These are phyloP conservation scores for Piliocolobus tephrosceles DNA, from an alignment of 2,113 vertebrate species.

Conservation along the genomic window DNA sequence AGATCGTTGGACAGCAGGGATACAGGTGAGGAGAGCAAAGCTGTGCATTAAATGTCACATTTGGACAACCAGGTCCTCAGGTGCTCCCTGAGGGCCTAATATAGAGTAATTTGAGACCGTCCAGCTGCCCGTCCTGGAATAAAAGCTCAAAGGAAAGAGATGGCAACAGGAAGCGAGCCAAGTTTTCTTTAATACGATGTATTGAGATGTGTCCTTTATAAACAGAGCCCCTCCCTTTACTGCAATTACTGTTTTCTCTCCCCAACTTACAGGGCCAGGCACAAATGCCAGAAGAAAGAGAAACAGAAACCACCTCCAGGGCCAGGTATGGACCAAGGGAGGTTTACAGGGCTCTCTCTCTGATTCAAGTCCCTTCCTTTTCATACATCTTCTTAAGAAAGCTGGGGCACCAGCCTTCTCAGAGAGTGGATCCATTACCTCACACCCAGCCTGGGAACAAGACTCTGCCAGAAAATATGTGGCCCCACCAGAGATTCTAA, in stretches of 20 bases:
- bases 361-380: background rate
- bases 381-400: too few species aligned
- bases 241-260: background rate
- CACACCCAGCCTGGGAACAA: background rate
- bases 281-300: background rate
- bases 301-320: background rate
- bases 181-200: slow-evolving; percentile 53
- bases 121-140: background rate
- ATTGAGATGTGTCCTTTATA: background rate
- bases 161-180: background rate
- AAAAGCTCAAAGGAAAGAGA: background rate
- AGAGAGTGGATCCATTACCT: background rate
- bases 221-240: background rate
- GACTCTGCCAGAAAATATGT: background rate
- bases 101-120: background rate
- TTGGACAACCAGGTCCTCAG: background rate
- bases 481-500: background rate
- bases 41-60: background rate
- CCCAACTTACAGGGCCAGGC: background rate
- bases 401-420: background rate
- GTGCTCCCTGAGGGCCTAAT: background rate
- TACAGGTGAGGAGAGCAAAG: background rate
- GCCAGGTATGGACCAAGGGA: background rate
- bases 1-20: background rate
- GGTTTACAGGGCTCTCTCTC: background rate